These are phyloP conservation scores for Ptiloglossa arizonensis DNA, from an alignment of 1,140 invertebrate species.

Conservation along the genomic window DNA sequence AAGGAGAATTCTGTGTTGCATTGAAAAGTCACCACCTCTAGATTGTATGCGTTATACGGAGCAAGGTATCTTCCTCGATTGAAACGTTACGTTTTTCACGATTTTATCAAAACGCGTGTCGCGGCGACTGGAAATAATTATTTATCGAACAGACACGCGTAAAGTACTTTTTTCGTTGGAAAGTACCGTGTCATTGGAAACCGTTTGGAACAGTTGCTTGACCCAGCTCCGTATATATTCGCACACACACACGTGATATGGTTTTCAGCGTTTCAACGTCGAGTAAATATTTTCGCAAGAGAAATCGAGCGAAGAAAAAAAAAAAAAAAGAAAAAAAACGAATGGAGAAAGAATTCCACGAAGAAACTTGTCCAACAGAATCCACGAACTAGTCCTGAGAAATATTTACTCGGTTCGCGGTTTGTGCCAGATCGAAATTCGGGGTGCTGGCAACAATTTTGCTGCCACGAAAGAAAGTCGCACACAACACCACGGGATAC, in stretches of 20 bases:
- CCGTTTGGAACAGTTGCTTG: too few species aligned
- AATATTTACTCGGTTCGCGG: conserved; percentile 45
- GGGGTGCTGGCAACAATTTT: conserved; percentile 12
- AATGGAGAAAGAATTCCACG: not conserved
- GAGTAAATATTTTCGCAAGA: conserved; percentile 31
- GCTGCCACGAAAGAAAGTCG: conserved; percentile 27
- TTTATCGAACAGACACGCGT: not conserved
- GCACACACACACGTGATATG: not conserved
- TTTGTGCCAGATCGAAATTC: conserved; percentile 39
- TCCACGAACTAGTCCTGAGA: not conserved
- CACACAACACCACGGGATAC: conserved; percentile 9
- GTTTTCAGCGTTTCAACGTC: too few species aligned
- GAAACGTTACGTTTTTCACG: not conserved
- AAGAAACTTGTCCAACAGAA: not conserved
- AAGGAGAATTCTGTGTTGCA: conserved; percentile 10
- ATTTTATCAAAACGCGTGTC: too few species aligned
- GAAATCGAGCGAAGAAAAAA: not conserved
- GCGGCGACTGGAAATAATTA: too few species aligned
- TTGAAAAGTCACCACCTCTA: not conserved
- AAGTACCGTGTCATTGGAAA: too few species aligned
- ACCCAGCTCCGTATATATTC: conserved; percentile 20
- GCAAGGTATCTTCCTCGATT: not conserved
- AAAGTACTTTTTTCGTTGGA: not conserved
- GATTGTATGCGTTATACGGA: conserved; percentile 9
- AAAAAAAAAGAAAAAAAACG: not conserved